Conservation (phyloP, 2,888 invertebrate species). For the Artemia sp. region DNA sequence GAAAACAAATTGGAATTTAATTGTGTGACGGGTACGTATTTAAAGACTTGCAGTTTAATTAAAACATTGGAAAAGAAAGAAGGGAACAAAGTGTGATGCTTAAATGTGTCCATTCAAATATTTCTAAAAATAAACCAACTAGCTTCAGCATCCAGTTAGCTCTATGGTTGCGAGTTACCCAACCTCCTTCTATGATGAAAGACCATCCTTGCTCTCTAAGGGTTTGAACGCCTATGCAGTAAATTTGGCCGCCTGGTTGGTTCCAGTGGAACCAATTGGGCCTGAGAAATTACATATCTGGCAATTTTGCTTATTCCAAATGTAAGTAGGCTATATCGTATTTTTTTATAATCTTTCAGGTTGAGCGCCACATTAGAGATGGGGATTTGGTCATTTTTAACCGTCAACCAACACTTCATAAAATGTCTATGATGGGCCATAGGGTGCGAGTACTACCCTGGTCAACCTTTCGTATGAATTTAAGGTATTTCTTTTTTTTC, state of each 20-base stretch:
- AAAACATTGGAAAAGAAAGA: too few relatives aligned
- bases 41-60: too few relatives aligned
- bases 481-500: constrained; percentile 39
- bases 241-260: neutral
- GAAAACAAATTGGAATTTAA: too few relatives aligned
- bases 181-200: neutral
- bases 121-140: too few relatives aligned
- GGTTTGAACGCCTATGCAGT: neutral
- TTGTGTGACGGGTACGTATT: too few relatives aligned
- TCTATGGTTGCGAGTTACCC: too few relatives aligned
- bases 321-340: neutral
- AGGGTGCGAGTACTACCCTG: constrained; percentile 83
- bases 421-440: constrained; percentile 99
- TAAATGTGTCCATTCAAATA: too few relatives aligned
- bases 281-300: neutral
- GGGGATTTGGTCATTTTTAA: constrained; percentile 98
- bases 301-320: too few relatives aligned
- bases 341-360: constrained; percentile 32
- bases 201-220: constrained; percentile 15
- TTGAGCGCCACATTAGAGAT: constrained; percentile 92
- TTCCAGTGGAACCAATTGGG: neutral
- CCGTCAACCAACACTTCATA: constrained; percentile 97
- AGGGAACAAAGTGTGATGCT: too few relatives aligned
- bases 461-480: constrained; percentile 99
- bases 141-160: too few relatives aligned